Base-by-base conservation (phyloP, 2,888 invertebrate genomes). In the Pelosia muscerda region DNA sequence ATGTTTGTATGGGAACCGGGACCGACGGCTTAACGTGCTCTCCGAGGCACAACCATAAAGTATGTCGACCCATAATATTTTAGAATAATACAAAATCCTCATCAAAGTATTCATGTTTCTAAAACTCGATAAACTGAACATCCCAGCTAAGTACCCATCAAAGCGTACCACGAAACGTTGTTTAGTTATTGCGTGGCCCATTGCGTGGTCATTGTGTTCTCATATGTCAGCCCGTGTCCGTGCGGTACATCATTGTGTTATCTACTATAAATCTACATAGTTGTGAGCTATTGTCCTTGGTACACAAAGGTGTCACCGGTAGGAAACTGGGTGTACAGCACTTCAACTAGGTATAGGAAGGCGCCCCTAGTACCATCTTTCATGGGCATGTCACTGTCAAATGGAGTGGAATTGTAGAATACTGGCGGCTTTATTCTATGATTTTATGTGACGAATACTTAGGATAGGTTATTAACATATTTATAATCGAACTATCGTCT, bases 241-340 rank as follows among this genome's bases (percentile, higher is more conserved):
- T 9, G n/a, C 70, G 72, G 70, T 78, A 73, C 74, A 70, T 78
- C 66, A 75, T 69, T 55, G 69, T 56, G 64, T 62, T 77, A 78
- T 77, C 75, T 66, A 64, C 58, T 58, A 75, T 79, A 78, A 77
- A 78, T 77, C 75, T 78, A 23, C 75, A 75, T 74, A 78, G 77
- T 77, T 71, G 77, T 75, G 49, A 60, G 61, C 66, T 67, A 79
- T 78, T 78, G 77, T 78, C 23, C 68, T 68, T 63, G 6, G 13
- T 11, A 60, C 23, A 63, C 54, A 63, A 63, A 59, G 34, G 42
- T 64, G 61, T 54, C n/a, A 23, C 53, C 59, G 61, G 55, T 25
- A 34, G 63, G 53, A 19, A 63, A 54, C 53, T 42, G 13, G 55
- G 54, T 13, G 23, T 63, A n/a, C 25, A 42, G 26, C 25, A 25